Conservation (phyloP, 2,113 vertebrate genomes). For the Antechinus stuartii region DNA sequence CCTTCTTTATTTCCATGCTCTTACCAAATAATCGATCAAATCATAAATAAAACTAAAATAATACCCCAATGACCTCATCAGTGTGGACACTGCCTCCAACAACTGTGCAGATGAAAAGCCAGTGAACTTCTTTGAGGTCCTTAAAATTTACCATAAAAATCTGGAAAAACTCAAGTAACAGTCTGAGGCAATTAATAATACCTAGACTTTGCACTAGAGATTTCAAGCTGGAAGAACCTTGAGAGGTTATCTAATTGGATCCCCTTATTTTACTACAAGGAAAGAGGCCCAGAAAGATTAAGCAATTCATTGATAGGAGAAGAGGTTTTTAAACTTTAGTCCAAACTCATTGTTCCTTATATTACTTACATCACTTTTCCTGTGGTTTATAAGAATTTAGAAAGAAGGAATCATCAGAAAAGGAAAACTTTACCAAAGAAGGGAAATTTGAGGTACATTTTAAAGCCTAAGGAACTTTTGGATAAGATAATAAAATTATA, state of each 20-base stretch:
- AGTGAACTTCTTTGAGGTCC: not conserved
- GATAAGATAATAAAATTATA: too few species aligned
- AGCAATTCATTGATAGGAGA: not conserved
- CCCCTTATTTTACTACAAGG: too few species aligned
- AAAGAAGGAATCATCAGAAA: not conserved
- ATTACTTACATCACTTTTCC: not conserved
- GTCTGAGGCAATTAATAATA: too few species aligned
- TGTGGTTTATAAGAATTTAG: not conserved
- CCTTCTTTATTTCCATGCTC: not conserved
- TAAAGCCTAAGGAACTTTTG: not conserved
- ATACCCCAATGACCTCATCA: not conserved
- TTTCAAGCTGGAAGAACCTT: too few species aligned
- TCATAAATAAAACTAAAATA: not conserved
- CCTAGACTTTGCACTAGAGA: too few species aligned
- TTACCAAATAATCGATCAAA: not conserved
- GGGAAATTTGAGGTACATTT: not conserved
- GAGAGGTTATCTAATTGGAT: too few species aligned
- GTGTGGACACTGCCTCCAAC: not conserved
- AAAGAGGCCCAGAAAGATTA: too few species aligned
- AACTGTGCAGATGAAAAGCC: not conserved
- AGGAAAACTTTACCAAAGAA: not conserved
- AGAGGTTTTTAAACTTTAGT: not conserved
- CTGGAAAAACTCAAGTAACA: constrained; percentile 5
- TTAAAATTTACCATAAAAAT: not conserved
- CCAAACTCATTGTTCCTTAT: not conserved